Percentiles rank a stretch among this genome's conserved stretches.
Conservation (phyloP, 2,888 invertebrate genomes). For the Tachystola acroxantha region DNA sequence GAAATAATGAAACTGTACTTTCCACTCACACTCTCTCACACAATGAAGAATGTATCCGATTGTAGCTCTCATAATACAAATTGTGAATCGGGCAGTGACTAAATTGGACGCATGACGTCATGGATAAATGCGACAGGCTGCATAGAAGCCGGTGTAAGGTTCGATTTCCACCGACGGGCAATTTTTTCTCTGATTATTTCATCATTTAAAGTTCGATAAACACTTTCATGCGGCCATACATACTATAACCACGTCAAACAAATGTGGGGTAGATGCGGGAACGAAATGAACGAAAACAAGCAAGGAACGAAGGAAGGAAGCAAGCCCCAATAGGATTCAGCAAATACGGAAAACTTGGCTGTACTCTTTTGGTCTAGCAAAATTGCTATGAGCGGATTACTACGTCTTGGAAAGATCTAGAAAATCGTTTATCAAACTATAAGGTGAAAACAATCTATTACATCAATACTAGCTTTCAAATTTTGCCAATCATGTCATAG, state of each 20-base stretch:
- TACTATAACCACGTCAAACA: conserved; percentile 36
- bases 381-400: conserved; percentile 17
- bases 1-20: background rate
- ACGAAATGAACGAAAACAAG: conserved; percentile 46
- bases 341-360: conserved; percentile 61
- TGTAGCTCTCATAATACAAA: no score
- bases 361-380: conserved; percentile 46
- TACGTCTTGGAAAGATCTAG: conserved; percentile 23
- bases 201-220: conserved; percentile 6
- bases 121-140: no score
- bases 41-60: no score
- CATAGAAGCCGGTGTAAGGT: no score
- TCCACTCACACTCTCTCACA: conserved; percentile 15
- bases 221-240: conserved; percentile 34
- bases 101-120: no score
- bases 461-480: no score
- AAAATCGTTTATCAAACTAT: no score
- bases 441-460: no score
- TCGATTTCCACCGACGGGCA: no score
- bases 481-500: no score
- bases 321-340: conserved; percentile 57
- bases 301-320: conserved; percentile 37
- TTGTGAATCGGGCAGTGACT: no score
- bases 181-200: conserved; percentile 12
- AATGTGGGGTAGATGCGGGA: conserved; percentile 47